Evolutionary conservation across 2,113 vertebrate species (phyloP).

Genomic region (Rynchops niger): DNA sequence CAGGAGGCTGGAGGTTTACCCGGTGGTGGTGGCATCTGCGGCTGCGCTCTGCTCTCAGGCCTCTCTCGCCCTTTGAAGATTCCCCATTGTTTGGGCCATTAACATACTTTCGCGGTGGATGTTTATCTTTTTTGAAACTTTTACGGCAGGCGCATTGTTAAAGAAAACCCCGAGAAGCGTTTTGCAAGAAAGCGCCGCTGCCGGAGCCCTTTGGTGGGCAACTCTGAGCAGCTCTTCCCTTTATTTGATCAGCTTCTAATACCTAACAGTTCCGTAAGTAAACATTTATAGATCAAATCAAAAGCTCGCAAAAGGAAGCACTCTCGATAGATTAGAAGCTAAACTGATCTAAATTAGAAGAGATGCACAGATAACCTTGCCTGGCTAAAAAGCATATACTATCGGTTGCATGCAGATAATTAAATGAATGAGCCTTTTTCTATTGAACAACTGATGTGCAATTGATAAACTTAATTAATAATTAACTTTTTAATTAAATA

Average conservation of each 20-base stretch:
- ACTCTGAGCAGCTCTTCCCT: conserved; percentile 41
- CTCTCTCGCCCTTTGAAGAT: conserved; percentile 65
- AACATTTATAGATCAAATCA: conserved; percentile 71
- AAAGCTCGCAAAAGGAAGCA: conserved; percentile 67
- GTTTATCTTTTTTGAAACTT: conserved; percentile 74
- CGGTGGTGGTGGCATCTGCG: not conserved
- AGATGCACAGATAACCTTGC: conserved; percentile 81
- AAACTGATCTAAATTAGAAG: conserved; percentile 76
- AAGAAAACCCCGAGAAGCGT: conserved; percentile 17
- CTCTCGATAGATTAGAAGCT: conserved; percentile 69
- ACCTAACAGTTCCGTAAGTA: conserved; percentile 73
- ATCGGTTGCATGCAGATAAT: conserved; percentile 78
- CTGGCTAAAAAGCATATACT: conserved; percentile 77
- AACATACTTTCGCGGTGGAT: conserved; percentile 70
- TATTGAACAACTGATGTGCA: conserved; percentile 80
- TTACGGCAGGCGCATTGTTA: conserved; percentile 53
- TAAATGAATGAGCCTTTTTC: conserved; percentile 81
- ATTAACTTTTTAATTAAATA: conserved; percentile 88
- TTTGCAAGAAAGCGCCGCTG: not conserved
- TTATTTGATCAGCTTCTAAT: conserved; percentile 75
- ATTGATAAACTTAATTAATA: conserved; percentile 85
- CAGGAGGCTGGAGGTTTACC: not conserved
- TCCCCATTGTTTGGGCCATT: conserved; percentile 70
- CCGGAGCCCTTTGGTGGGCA: conserved; percentile 32
- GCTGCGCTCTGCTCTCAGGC: conserved; percentile 13